Percentiles rank a stretch among this genome's conserved stretches.
Evolutionary conservation across 1,140 invertebrate genomes (phyloP).

Genomic region (Scaptomyza graminum): DNA sequence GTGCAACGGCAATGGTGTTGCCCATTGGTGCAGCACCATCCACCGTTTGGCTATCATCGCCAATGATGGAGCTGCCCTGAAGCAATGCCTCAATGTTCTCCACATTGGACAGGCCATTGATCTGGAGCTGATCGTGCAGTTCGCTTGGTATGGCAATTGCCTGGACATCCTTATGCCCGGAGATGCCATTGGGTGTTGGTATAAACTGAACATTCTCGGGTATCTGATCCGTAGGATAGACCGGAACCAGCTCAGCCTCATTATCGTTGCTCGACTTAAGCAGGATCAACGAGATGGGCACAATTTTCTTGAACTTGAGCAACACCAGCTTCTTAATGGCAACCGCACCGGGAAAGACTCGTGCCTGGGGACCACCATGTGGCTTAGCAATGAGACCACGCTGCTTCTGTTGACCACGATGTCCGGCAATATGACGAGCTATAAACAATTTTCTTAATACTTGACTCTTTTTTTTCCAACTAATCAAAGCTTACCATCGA

Average conservation of each 20-base stretch:
- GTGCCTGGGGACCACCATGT: constrained; percentile 54
- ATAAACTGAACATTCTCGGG: constrained; percentile 80
- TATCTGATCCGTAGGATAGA: constrained; percentile 79
- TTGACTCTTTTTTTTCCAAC: neutral
- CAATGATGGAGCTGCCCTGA: constrained; percentile 64
- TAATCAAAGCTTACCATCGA: constrained; percentile 59
- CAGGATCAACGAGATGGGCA: constrained; percentile 77
- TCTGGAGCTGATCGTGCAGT: constrained; percentile 76
- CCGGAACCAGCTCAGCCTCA: constrained; percentile 77
- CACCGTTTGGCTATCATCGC: constrained; percentile 27
- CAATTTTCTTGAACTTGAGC: constrained; percentile 80
- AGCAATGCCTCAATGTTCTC: constrained; percentile 77
- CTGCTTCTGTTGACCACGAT: constrained; percentile 48
- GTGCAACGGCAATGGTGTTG: constrained; percentile 67
- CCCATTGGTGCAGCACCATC: constrained; percentile 37
- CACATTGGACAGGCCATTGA: constrained; percentile 71
- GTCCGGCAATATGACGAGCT: constrained; percentile 66
- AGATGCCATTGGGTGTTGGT: constrained; percentile 78
- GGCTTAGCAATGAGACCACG: constrained; percentile 60
- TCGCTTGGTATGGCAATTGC: constrained; percentile 78
- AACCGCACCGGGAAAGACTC: constrained; percentile 76
- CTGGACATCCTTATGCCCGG: constrained; percentile 78
- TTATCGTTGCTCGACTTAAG: constrained; percentile 76
- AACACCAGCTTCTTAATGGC: constrained; percentile 80
- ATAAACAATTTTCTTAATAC: neutral